These are phyloP conservation scores for Zygaena filipendulae DNA, from an alignment of 2,888 invertebrate species.

Conservation along the genomic window DNA sequence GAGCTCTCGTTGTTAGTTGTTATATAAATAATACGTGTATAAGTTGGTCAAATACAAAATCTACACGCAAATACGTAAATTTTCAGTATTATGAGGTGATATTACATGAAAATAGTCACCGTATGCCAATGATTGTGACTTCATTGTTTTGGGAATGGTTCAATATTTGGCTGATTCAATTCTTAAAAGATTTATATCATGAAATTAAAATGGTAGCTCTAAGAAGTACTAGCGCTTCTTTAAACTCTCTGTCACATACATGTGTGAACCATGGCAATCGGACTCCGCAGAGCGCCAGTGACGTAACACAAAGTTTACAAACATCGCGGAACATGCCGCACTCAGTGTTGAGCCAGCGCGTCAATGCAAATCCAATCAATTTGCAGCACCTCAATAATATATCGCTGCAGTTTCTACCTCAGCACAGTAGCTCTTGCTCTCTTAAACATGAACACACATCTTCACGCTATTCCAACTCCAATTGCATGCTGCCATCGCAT, in stretches of 20 bases:
- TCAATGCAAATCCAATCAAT: conserved; percentile 38
- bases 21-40: too few species aligned
- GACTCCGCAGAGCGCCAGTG: conserved; percentile 35
- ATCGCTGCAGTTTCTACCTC: conserved; percentile 16
- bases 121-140: conserved; percentile 49
- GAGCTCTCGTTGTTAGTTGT: too few species aligned
- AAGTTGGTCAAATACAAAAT: too few species aligned
- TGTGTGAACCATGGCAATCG: conserved; percentile 42
- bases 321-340: conserved; percentile 43
- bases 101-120: conserved; percentile 20
- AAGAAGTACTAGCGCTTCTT: conserved; percentile 46
- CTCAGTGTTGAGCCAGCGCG: conserved; percentile 31
- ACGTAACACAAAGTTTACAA: conserved; percentile 45
- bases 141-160: conserved; percentile 62
- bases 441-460: conserved; percentile 41
- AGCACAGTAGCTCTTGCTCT: conserved; percentile 26
- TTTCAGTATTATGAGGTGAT: conserved; percentile 22
- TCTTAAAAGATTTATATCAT: conserved; percentile 58
- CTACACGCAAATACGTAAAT: too few species aligned
- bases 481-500: conserved; percentile 42
- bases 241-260: conserved; percentile 38
- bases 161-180: conserved; percentile 55
- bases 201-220: conserved; percentile 61
- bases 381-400: conserved; percentile 35
- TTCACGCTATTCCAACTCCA: conserved; percentile 39